Evolutionary conservation across 2,797 vertebrate genomes (phyloP).

Genomic region (Onychomys leucogaster): DNA sequence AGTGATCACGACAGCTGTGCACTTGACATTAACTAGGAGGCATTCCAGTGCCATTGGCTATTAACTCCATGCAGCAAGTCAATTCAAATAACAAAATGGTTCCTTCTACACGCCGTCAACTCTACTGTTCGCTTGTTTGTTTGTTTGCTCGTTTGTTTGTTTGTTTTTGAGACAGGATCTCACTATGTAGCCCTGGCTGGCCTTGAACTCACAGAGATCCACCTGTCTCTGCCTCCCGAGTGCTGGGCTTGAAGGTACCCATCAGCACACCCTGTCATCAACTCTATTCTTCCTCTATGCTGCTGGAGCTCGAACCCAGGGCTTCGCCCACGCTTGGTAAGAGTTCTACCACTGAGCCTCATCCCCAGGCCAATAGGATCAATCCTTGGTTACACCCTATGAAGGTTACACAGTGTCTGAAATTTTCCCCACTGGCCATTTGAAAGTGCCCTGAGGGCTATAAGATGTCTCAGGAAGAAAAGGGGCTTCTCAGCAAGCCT

Average conservation of each 20-base stretch:
- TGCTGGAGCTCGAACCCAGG: neutral
- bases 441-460: neutral
- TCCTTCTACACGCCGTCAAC: neutral
- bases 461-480: neutral
- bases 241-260: neutral
- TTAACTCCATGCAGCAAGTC: neutral
- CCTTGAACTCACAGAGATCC: neutral
- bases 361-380: neutral
- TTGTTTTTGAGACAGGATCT: neutral
- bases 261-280: neutral
- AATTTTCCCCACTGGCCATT: neutral
- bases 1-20: neutral
- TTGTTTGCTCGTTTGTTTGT: neutral
- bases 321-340: neutral
- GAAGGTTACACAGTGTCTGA: neutral
- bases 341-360: neutral
- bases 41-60: neutral
- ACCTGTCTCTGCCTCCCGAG: neutral
- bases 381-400: neutral
- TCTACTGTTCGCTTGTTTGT: neutral
- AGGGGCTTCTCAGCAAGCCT: neutral
- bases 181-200: neutral
- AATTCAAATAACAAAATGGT: neutral
- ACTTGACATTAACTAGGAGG: neutral
- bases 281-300: neutral